Evolutionary conservation across 2,888 invertebrate species (phyloP).

Genomic region (Agriopis leucophaearia): DNA sequence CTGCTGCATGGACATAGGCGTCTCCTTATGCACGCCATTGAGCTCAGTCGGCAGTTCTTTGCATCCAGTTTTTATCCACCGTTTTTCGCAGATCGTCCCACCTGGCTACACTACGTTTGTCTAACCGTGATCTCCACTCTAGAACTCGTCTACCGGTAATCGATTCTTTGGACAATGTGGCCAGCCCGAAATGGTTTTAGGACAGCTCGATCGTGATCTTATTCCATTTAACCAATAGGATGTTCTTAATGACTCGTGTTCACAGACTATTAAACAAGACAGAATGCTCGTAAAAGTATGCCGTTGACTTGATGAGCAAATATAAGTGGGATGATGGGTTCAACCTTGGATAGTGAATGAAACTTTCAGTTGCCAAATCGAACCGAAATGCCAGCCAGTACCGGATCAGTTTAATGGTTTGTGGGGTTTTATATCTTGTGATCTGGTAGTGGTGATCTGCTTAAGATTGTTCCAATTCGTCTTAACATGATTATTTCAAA

Average conservation of each 20-base stretch:
- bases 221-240: conserved; percentile 16
- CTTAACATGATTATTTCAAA: neutral
- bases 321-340: neutral
- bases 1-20: too few species aligned
- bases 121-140: too few species aligned
- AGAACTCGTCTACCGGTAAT: too few species aligned
- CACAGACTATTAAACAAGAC: conserved; percentile 30
- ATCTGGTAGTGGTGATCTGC: too few species aligned
- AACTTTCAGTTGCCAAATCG: conserved; percentile 18
- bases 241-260: conserved; percentile 25
- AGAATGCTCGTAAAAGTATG: conserved; percentile 28
- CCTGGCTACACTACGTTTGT: too few species aligned
- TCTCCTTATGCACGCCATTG: too few species aligned
- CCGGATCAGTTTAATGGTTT: neutral
- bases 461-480: too few species aligned
- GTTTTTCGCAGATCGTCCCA: too few species aligned
- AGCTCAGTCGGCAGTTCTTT: too few species aligned
- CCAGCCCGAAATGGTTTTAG: neutral
- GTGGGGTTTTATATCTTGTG: too few species aligned
- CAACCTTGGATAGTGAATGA: conserved; percentile 25
- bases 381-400: neutral
- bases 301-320: conserved; percentile 25
- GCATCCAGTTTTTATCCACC: too few species aligned
- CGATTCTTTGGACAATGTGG: too few species aligned
- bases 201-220: conserved; percentile 19